phyloP scores from a whole-genome alignment of 2,113 vertebrate genomes.

The Mormyrus lacerda region DNA sequence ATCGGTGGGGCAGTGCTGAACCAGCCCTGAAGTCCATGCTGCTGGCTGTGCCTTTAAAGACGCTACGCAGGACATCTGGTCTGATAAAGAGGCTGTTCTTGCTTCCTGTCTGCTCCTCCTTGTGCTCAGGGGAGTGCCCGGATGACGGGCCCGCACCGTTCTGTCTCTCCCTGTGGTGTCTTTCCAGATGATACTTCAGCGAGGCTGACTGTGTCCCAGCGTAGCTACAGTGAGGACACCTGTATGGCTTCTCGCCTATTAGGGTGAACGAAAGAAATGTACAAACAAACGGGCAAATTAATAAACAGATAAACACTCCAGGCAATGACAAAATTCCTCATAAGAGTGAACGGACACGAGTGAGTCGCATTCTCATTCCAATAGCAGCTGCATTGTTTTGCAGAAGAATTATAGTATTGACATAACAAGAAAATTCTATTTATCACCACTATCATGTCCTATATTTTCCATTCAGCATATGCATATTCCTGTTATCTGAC shows the following conservation, averaged over 20 bases:
- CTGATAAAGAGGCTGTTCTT: slow-evolving; percentile 80
- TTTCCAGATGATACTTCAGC: slow-evolving; percentile 81
- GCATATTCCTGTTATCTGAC: not conserved
- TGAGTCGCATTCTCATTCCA: not conserved
- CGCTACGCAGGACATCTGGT: slow-evolving; percentile 84
- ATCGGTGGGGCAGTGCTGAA: slow-evolving; percentile 75
- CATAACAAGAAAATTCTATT: slow-evolving; percentile 13
- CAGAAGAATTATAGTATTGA: not conserved
- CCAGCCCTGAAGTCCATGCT: slow-evolving; percentile 82
- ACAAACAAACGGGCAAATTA: slow-evolving; percentile 34
- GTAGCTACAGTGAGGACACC: slow-evolving; percentile 80
- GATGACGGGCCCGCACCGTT: slow-evolving; percentile 67
- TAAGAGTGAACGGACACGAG: slow-evolving; percentile 44
- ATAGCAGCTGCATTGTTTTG: not conserved
- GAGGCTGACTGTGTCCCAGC: slow-evolving; percentile 76
- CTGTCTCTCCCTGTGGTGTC: slow-evolving; percentile 77
- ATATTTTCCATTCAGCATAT: not conserved
- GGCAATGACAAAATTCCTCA: slow-evolving; percentile 56
- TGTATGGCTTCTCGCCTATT: slow-evolving; percentile 88
- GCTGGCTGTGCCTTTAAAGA: slow-evolving; percentile 81
- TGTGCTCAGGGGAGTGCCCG: slow-evolving; percentile 73
- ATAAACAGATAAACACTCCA: slow-evolving; percentile 57
- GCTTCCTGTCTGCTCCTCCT: slow-evolving; percentile 72
- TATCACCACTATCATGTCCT: not conserved
- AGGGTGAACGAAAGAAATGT: slow-evolving; percentile 21